Evolutionary conservation across 1,140 invertebrate genomes (phyloP), one percentile per base, ranked within the genome.

Genomic region (Antheraea pernyi): DNA sequence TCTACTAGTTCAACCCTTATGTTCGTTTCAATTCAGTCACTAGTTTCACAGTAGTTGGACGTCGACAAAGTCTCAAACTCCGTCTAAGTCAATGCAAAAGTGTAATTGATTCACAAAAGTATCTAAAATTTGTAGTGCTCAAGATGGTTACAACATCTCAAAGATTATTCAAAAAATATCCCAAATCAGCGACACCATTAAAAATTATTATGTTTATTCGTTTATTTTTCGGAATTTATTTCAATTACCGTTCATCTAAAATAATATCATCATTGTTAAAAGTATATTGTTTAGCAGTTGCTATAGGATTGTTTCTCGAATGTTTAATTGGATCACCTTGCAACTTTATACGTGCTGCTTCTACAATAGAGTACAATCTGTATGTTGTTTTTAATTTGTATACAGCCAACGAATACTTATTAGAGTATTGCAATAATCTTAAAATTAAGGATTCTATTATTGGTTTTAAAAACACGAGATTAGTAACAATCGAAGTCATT

Each of bases 331-430:
- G 1, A 53, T 13, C 46, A 53, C 4, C 0, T 10, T 16, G 0
- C 5, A n/a, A 10, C 16, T 16, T 16, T 13, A 6, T 53, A 6
- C 16, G 5, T 16, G 16, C 16, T 2, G 5, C 13, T 10, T 13
- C 16, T 10, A 16, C 16, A n/a, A 53, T 53, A 16, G 46, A 53
- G 16, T 16, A 16, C 16, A 16, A 2, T 53, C 16, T 53, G 2
- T 53, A 53, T 16, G 46, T 53, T 13, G 13, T 16, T 53, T 53
- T 16, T n/a, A 7, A 53, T 19, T 16, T 48, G n/a, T 65, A 19
- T 22, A 65, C 64, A 19, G n/a, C 3, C n/a, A 16, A 65, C 9
- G 64, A 37, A 60, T 60, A 19, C 37, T 22, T 68, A 16, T 68
- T 60, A 9, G 42, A 61, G 11, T 68, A 19, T 39, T 60, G 19